These are phyloP conservation scores for Myodes glareolus DNA, from an alignment of 2,113 vertebrate species.

Conservation along the genomic window DNA sequence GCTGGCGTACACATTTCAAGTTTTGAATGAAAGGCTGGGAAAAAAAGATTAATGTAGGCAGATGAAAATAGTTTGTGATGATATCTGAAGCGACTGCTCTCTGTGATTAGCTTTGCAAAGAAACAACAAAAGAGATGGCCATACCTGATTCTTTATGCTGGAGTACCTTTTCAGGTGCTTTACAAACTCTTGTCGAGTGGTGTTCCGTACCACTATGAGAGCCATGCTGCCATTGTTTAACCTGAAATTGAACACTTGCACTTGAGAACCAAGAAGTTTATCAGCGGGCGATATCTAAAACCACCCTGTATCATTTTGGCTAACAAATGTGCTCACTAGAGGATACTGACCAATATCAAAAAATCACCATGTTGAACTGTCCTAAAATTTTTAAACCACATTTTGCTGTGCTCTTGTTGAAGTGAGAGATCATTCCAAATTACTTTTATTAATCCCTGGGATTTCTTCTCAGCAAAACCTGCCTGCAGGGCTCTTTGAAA, in stretches of 20 bases:
- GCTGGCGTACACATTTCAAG: conserved; percentile 83
- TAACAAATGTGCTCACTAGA: conserved; percentile 29
- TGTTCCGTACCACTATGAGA: conserved; percentile 91
- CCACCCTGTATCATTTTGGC: not conserved
- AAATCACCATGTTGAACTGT: conserved; percentile 15
- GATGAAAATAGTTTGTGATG: conserved; percentile 84
- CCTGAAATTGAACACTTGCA: conserved; percentile 85
- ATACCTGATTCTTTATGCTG: conserved; percentile 89
- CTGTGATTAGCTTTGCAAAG: conserved; percentile 65
- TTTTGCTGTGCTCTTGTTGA: not conserved
- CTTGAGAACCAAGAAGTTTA: conserved; percentile 37
- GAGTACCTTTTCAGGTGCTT: conserved; percentile 95
- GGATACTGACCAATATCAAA: not conserved
- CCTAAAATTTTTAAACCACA: conserved; percentile 22
- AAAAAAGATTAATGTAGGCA: conserved; percentile 83
- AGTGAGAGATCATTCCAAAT: conserved; percentile 24
- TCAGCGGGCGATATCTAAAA: conserved; percentile 1
- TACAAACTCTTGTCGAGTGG: conserved; percentile 95
- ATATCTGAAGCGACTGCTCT: conserved; percentile 74
- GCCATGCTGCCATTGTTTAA: conserved; percentile 94
- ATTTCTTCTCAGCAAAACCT: conserved; percentile 27
- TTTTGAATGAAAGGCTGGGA: conserved; percentile 65
- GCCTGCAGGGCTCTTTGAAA: not conserved
- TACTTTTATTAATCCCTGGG: not conserved
- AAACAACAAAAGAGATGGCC: conserved; percentile 61